Percentiles rank a stretch among this genome's conserved stretches.
These are phyloP conservation scores for Rotaria socialis DNA, from an alignment of 2,888 invertebrate genomes.

Conservation along the genomic window DNA sequence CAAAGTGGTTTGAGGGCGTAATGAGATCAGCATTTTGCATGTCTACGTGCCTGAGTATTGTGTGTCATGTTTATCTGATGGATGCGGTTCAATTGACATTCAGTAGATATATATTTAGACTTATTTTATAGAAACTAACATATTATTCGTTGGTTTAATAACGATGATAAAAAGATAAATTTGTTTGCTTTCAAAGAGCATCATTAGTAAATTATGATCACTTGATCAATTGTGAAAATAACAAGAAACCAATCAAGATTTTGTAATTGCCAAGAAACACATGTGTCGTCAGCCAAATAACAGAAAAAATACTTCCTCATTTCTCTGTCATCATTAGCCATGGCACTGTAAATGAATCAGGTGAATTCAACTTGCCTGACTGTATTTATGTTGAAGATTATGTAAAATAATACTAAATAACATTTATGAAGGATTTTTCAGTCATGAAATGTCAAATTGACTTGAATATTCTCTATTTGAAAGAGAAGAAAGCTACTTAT, in stretches of 20 bases:
- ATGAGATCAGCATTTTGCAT: background rate
- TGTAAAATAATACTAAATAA: no score
- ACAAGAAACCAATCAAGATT: no score
- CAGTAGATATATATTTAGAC: background rate
- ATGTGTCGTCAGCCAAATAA: background rate
- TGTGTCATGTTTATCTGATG: background rate
- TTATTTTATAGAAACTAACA: background rate
- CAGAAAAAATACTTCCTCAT: background rate
- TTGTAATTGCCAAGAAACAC: background rate
- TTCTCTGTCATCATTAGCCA: background rate
- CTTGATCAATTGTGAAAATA: no score
- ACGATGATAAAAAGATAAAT: background rate
- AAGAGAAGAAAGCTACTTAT: no score
- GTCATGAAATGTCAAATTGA: no score
- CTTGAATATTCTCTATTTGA: no score
- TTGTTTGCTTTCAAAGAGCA: no score
- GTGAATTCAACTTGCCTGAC: no score
- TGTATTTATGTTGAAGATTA: no score
- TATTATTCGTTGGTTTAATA: background rate
- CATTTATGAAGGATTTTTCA: no score
- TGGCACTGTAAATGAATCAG: background rate
- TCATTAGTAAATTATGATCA: no score
- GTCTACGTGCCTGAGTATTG: background rate
- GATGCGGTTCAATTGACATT: background rate
- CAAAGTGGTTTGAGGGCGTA: background rate